Percentiles rank a stretch among this genome's conserved stretches.
phyloP scores from a whole-genome alignment of 2,797 vertebrate genomes.

The Merluccius polli region DNA sequence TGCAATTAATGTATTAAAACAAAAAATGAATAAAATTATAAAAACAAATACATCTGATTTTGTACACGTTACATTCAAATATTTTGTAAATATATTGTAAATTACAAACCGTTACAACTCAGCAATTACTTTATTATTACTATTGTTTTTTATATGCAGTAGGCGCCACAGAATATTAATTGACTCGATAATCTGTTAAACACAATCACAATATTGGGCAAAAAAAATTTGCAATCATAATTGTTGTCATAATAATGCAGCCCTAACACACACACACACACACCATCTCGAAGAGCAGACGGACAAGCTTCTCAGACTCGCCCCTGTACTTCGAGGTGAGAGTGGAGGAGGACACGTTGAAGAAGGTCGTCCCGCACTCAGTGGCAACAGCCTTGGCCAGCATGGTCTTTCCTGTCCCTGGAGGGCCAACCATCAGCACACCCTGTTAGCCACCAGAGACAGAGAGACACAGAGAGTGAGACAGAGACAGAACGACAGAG shows the following conservation, averaged over 20 bases:
- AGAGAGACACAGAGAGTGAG: neutral
- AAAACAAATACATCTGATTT: too few species aligned
- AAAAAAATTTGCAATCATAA: too few species aligned
- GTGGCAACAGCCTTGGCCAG: slow-evolving; percentile 97
- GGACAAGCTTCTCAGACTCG: slow-evolving; percentile 96
- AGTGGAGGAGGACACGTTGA: slow-evolving; percentile 95
- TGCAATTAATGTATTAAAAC: too few species aligned
- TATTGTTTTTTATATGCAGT: too few species aligned
- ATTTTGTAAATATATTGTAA: too few species aligned
- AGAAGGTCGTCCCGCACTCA: slow-evolving; percentile 96
- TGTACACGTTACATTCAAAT: too few species aligned
- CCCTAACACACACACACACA: neutral
- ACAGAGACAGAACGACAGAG: neutral
- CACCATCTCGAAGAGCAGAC: slow-evolving; percentile 98
- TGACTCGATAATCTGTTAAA: too few species aligned
- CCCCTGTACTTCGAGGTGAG: slow-evolving; percentile 95
- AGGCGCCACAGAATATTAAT: too few species aligned
- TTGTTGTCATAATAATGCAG: neutral
- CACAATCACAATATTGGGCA: too few species aligned
- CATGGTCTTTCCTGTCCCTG: slow-evolving; percentile 98
- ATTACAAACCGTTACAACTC: too few species aligned
- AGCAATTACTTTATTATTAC: too few species aligned
- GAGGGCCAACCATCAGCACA: slow-evolving; percentile 96
- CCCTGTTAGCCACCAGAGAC: slow-evolving; percentile 70
- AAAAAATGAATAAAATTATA: too few species aligned